Percentiles rank a stretch among this genome's conserved stretches.
Evolutionary conservation across 1,140 invertebrate genomes (phyloP).

Genomic region (Portunus trituberculatus): DNA sequence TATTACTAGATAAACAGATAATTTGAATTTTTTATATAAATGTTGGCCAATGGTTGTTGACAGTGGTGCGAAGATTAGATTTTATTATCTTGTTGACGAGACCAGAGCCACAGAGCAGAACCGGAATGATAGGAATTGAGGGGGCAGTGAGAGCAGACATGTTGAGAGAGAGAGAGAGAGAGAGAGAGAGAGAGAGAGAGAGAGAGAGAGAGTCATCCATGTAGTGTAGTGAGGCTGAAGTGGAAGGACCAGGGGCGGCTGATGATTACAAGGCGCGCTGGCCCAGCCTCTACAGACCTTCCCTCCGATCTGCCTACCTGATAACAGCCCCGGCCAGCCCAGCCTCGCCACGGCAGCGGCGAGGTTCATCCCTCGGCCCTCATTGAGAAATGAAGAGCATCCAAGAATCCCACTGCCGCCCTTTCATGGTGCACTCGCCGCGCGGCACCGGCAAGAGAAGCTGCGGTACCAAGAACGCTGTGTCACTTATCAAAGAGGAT

Average conservation of each 20-base stretch:
- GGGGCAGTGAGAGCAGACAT: neutral
- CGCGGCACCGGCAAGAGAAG: constrained; percentile 1
- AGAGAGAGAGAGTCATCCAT: neutral
- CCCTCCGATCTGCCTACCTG: constrained; percentile 46
- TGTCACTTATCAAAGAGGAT: constrained; percentile 10
- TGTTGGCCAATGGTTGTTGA: no score
- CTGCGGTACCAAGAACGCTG: constrained; percentile 2
- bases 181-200: constrained; percentile 47
- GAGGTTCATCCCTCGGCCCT: neutral
- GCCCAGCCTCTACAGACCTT: constrained; percentile 29
- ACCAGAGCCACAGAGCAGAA: neutral
- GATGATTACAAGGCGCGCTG: constrained; percentile 31
- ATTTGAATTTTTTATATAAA: no score
- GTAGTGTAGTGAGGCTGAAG: neutral
- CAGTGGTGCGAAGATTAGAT: neutral
- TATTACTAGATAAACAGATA: no score
- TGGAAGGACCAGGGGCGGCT: neutral
- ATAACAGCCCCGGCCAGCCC: neutral
- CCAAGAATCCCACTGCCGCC: neutral
- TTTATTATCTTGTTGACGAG: neutral
- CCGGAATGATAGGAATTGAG: neutral
- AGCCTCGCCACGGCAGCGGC: neutral
- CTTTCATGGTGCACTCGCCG: neutral
- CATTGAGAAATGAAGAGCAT: neutral
- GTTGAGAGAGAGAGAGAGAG: constrained; percentile 47